Percentiles rank a stretch among this genome's conserved stretches.
Conservation (phyloP, 2,113 vertebrate species). For the Notarius quadriscutis region DNA sequence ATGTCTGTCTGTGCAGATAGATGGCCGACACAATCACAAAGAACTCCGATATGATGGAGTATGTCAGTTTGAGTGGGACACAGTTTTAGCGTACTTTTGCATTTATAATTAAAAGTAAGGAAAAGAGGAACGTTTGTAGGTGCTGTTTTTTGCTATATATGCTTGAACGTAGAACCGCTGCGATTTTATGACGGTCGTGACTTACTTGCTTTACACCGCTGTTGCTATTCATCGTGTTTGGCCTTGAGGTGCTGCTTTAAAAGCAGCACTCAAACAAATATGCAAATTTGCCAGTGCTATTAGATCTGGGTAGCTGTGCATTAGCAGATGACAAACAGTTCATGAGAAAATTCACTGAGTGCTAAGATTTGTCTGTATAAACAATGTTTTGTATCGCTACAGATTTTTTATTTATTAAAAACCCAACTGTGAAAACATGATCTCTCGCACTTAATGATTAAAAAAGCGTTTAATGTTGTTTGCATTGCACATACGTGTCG, state of each 20-base stretch:
- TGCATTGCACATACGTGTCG: constrained; percentile 13
- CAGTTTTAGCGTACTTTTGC: not conserved
- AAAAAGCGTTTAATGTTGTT: constrained; percentile 22
- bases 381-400: not conserved
- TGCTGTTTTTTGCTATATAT: not conserved
- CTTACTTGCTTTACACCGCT: constrained; percentile 25
- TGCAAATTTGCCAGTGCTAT: not conserved
- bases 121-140: not conserved
- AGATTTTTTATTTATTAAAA: constrained; percentile 5
- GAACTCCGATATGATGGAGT: not conserved
- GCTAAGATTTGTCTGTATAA: not conserved
- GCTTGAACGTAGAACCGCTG: constrained; percentile 38
- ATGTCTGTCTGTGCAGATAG: not conserved
- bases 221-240: constrained; percentile 26
- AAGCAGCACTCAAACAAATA: constrained; percentile 15
- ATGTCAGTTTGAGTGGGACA: not conserved
- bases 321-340: constrained; percentile 22
- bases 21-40: not conserved
- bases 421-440: constrained; percentile 2
- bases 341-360: constrained; percentile 6
- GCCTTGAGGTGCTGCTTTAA: constrained; percentile 43
- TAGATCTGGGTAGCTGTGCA: not conserved
- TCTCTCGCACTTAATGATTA: not conserved
- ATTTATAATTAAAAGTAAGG: constrained; percentile 4
- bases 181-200: constrained; percentile 60